Base-by-base conservation (phyloP, 2,113 vertebrate genomes). In the Edolisoma coerulescens region DNA sequence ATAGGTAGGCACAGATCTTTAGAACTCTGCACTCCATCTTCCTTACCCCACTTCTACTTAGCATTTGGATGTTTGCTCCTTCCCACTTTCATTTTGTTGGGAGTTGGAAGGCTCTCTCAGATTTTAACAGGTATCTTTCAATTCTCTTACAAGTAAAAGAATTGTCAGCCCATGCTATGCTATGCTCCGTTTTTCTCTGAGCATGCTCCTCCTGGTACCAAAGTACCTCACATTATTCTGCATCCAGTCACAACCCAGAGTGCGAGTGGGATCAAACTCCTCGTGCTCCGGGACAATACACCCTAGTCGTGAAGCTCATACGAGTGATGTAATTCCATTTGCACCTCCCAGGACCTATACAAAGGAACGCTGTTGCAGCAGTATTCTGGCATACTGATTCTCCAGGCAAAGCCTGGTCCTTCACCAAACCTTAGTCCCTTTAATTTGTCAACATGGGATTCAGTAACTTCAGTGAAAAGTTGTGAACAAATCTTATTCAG, bases 401-500 rank as follows among this genome's bases (percentile, higher is more conserved):
- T 85, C 60, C 27, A 50, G 45, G 42, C 3, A 1, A 37, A 88
- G 53, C 26, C 37, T 67, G 14, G n/a, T 56, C 39, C 52, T 90
- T 74, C 33, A 57, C 24, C 1, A 7, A 79, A 22, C 39, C 27
- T 84, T 50, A 47, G n/a, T 32, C 47, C 49, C 19, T 78, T 68
- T 68, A 47, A 59, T 71, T 59, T 73, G 53, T 50, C 84, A 68
- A 4, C 0, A 1, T n/a, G 42, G 41, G 17, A 95, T 33, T 57
- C 53, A 76, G 41, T 74, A 87, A 74, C 30, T 65, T 33, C 83
- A 91, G 15, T 35, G 44, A 89, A 87, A 63, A 84, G 39, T 44
- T 68, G 53, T 33, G 26, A 56, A 49, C 56, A 91, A 44, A 89
- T 42, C 45, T 59, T 61, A 56, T 47, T 84, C 45, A 49, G 18